phyloP scores from a whole-genome alignment of 1,140 invertebrate species.

The Tetramorium simillimum region DNA sequence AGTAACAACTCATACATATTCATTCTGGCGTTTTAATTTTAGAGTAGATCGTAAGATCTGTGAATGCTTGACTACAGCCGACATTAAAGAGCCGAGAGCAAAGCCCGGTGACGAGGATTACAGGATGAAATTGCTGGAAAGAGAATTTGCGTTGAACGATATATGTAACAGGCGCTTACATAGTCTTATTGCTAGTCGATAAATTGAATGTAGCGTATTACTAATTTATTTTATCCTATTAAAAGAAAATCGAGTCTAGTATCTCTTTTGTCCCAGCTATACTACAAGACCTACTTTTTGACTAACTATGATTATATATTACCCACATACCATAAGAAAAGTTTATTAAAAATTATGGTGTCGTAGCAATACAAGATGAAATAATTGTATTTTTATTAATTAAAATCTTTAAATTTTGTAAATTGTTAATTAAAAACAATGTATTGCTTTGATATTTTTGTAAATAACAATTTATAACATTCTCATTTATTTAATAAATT shows the following conservation, averaged over 20 bases:
- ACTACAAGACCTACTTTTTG: not conserved
- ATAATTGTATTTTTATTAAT: not conserved
- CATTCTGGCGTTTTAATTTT: constrained; percentile 46
- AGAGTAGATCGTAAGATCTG: constrained; percentile 50
- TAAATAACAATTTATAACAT: not conserved
- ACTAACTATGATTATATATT: not conserved
- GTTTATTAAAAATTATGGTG: not conserved
- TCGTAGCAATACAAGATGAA: not conserved
- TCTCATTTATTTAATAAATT: not conserved
- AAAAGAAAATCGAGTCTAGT: constrained; percentile 10
- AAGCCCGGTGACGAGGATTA: constrained; percentile 27
- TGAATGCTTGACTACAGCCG: constrained; percentile 33
- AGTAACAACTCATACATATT: constrained; percentile 53
- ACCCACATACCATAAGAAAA: not conserved
- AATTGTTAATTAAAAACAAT: no score
- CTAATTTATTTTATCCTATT: not conserved
- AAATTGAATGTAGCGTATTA: not conserved
- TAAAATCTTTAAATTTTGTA: not conserved
- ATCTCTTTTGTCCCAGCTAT: not conserved
- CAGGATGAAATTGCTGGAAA: constrained; percentile 30
- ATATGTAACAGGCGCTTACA: not conserved
- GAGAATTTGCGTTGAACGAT: not conserved
- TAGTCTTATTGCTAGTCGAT: not conserved
- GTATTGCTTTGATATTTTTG: not conserved
- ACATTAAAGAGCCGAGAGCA: constrained; percentile 28